These are phyloP conservation scores for Cyclophora punctaria DNA, from an alignment of 2,888 invertebrate genomes.

Conservation along the genomic window DNA sequence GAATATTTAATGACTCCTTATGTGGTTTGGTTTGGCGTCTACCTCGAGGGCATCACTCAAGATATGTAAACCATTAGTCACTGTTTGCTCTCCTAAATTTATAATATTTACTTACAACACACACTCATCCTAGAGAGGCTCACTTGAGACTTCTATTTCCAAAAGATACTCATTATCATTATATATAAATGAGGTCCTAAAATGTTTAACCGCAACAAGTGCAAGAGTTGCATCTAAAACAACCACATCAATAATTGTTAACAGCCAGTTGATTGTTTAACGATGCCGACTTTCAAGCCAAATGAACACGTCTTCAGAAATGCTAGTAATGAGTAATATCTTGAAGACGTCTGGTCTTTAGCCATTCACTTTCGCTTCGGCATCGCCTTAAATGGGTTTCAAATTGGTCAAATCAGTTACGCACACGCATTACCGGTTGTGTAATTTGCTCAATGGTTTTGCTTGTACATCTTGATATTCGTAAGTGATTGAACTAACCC, in stretches of 20 bases:
- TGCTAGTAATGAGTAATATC: conserved; percentile 19
- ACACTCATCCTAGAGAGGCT: no score
- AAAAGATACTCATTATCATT: no score
- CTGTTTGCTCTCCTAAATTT: no score
- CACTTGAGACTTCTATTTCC: no score
- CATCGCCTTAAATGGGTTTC: conserved; percentile 31
- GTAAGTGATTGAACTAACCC: conserved; percentile 14
- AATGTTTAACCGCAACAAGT: no score
- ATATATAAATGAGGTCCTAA: no score
- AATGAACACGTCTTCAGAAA: conserved; percentile 10
- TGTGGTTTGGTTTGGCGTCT: conserved; percentile 25
- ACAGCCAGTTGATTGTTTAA: no score
- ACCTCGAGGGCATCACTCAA: conserved; percentile 2
- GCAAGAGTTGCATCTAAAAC: no score
- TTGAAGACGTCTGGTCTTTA: conserved; percentile 20
- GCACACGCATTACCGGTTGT: conserved; percentile 28
- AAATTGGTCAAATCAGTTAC: conserved; percentile 36
- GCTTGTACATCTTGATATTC: conserved; percentile 19
- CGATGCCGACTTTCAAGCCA: conserved; percentile 1
- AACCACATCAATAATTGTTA: no score
- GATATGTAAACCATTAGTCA: no score
- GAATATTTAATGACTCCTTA: conserved; percentile 51
- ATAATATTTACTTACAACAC: no score
- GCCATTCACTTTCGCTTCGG: conserved; percentile 35
- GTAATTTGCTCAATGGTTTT: conserved; percentile 28